Evolutionary conservation across 2,888 invertebrate species (phyloP), one percentile per base, ranked within the genome.

Genomic region (Psococerastis gibbosa): DNA sequence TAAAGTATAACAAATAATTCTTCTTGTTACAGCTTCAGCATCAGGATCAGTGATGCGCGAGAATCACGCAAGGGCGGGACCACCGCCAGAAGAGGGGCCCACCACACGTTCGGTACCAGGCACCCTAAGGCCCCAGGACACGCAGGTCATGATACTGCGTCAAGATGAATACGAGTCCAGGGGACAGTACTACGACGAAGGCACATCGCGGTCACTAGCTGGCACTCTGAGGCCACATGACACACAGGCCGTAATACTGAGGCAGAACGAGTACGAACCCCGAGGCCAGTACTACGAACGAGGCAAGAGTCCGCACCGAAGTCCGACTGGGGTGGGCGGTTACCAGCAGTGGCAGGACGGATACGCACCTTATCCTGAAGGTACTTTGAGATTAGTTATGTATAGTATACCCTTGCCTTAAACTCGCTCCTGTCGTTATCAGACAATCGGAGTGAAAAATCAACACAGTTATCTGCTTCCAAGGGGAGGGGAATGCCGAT

Each of bases 21-120:
- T n/a, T n/a, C n/a, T n/a, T n/a, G n/a, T 71, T 70, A 34, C 67
- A 78, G 78, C 78, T 57, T 78, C 78, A 53, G 75, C 77, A 62
- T 75, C 78, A 53, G 73, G 76, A 58, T 67, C 72, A 57, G 70
- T 70, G 60, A 67, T 68, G 57, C 70, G 72, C 51, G 64, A 68
- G 55, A 71, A 72, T 56, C 65, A 66, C 23, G 55, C 62, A 46
- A 61, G 61, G 53, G 69, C 65, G 48, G 59, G 63, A 51, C 67
- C 59, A 16, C 56, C 60, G 44, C 27, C 27, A 6, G 27, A 27
- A 27, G 27, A 27, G 27, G 11, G 6, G 27, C 27, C 27, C 8
- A 6, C 27, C 11, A 9, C 27, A 6, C 27, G 27, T 9, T 27
- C 27, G 8, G 27, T 27, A 11, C 27, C 27, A 6, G 27, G 8